Conservation (phyloP, 2,888 invertebrate species). For the Drosophila anomelani region DNA sequence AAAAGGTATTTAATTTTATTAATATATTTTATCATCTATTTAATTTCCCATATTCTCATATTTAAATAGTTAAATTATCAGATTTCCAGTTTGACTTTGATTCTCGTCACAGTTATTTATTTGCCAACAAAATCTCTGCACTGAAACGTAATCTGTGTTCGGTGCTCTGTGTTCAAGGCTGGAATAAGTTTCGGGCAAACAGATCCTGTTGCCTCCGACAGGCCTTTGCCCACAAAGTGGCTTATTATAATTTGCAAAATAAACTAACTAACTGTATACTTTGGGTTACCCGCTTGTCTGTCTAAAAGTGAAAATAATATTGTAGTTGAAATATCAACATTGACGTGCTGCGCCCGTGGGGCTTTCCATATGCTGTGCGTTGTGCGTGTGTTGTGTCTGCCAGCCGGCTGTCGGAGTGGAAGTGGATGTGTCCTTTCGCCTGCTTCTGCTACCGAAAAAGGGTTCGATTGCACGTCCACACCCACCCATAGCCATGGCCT, state of each 20-base stretch:
- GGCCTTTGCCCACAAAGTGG: slow-evolving; percentile 50
- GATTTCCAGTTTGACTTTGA: background rate
- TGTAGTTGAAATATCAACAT: slow-evolving; percentile 62
- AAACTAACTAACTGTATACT: slow-evolving; percentile 64
- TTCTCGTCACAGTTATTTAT: background rate
- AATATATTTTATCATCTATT: too few relatives aligned
- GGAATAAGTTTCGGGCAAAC: slow-evolving; percentile 32
- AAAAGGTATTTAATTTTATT: too few relatives aligned
- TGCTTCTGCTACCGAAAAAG: slow-evolving; percentile 50
- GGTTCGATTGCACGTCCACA: slow-evolving; percentile 56
- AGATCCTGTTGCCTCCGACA: slow-evolving; percentile 6
- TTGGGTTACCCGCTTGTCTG: slow-evolving; percentile 34
- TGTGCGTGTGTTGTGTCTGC: slow-evolving; percentile 1
- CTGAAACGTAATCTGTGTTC: slow-evolving; percentile 1
- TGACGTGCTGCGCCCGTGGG: slow-evolving; percentile 29
- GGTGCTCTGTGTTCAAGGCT: background rate
- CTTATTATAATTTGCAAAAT: slow-evolving; percentile 73
- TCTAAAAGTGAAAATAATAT: slow-evolving; percentile 62
- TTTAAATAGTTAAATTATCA: background rate
- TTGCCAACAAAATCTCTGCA: background rate
- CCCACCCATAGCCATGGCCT: background rate
- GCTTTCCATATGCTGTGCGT: background rate
- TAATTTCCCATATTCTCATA: too few relatives aligned
- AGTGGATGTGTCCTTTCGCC: background rate
- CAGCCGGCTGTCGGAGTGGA: background rate